Base-by-base conservation (phyloP, 2,888 invertebrate species). In the Cephus pulcher region DNA sequence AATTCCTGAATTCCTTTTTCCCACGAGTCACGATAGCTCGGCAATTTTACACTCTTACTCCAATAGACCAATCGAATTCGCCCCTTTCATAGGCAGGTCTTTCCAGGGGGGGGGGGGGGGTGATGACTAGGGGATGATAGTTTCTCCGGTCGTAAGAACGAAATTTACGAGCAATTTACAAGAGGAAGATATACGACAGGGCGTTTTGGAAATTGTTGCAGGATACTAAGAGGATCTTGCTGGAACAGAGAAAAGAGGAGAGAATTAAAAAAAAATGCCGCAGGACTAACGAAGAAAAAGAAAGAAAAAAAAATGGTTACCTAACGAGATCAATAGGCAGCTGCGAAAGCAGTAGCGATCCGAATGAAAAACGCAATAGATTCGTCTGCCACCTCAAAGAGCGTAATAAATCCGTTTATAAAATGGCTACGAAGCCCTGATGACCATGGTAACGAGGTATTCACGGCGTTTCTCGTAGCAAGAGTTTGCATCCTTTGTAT, bases 351-450 rank as follows among this genome's bases (percentile, higher is more conserved):
- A 56, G 23, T 56, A 23, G 23, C 23, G 56, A 56, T 56, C 56
- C 23, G 23, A 56, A 23, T 23, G 23, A 23, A 56, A 56, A 9
- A 23, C 56, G 56, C 23, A 56, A 56, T 56, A 23, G 56, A 56
- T 23, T 56, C 56, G 56, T 23, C 56, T 56, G 56, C 23, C 12
- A 32, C 0, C 34, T 71, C 32, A 71, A 71, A 15, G 12, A 12
- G 71, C 71, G 71, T 71, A 71, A 71, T 71, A 71, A 71, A 71
- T 12, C 71, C n/a, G 32, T 71, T 71, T 32, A 71, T 12, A 34
- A 71, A 71, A 71, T 34, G 3, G 9, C 32, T 15, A 12, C 32
- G 33, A 34, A 15, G 32, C 71, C 12, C 71, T 30, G 33, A 71
- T 12, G 32, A 34, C 71, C 15, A 71, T 1, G 32, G 2, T 32